A percentile compares a stretch with the other conserved stretches of the same genome.
Conservation (phyloP, 2,888 invertebrate genomes). For the Epiblema foenella region DNA sequence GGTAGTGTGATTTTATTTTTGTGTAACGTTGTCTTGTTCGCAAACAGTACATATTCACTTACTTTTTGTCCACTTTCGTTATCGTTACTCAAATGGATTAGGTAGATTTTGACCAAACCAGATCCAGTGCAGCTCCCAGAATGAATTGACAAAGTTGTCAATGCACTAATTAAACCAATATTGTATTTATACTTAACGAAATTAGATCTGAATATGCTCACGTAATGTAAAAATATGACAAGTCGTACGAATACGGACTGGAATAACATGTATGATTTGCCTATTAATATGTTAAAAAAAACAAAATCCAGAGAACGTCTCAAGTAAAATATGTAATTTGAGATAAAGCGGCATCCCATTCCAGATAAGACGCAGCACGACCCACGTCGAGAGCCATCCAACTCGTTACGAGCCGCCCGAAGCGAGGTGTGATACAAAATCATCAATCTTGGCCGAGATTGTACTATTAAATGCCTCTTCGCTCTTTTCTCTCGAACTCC, state of each 20-base stretch:
- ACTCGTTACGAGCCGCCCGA: conserved; percentile 83
- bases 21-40: too few species aligned
- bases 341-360: conserved; percentile 84
- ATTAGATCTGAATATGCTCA: background rate
- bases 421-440: conserved; percentile 86
- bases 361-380: conserved; percentile 82
- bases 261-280: conserved; percentile 12
- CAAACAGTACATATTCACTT: too few species aligned
- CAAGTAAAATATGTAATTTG: conserved; percentile 84
- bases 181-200: too few species aligned
- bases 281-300: conserved; percentile 56
- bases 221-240: background rate
- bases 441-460: conserved; percentile 84
- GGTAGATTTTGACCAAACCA: too few species aligned
- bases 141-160: too few species aligned
- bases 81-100: too few species aligned
- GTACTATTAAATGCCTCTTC: conserved; percentile 85
- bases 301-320: conserved; percentile 73
- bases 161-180: too few species aligned
- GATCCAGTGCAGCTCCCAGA: too few species aligned
- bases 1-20: too few species aligned
- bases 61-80: too few species aligned
- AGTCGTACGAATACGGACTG: background rate
- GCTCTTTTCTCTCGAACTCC: conserved; percentile 82
- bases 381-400: conserved; percentile 81